Conservation (phyloP, 2,797 vertebrate genomes). For the Gobio occitaniae region DNA sequence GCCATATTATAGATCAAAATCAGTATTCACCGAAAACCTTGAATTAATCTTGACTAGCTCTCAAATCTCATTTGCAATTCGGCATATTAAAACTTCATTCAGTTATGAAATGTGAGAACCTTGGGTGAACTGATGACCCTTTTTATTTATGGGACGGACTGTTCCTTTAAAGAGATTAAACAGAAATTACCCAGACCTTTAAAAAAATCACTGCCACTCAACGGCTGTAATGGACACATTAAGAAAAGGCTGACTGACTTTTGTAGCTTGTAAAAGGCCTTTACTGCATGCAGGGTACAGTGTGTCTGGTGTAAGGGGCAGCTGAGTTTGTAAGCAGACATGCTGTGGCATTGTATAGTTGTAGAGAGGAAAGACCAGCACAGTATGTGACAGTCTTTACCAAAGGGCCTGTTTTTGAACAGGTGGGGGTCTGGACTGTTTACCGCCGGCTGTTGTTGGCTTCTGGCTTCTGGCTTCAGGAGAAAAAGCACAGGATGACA, state of each 20-base stretch:
- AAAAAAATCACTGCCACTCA: slow-evolving; percentile 21
- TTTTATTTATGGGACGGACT: neutral
- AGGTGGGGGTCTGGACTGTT: slow-evolving; percentile 57
- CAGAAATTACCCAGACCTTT: slow-evolving; percentile 19
- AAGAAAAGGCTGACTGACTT: neutral
- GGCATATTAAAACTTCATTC: neutral
- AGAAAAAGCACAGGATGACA: slow-evolving; percentile 57
- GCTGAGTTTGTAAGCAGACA: slow-evolving; percentile 28
- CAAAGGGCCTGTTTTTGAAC: slow-evolving; percentile 57
- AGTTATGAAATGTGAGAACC: neutral
- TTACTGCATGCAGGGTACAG: slow-evolving; percentile 25
- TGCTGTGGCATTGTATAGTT: slow-evolving; percentile 31
- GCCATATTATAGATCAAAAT: neutral
- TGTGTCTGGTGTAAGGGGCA: slow-evolving; percentile 18
- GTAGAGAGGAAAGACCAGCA: slow-evolving; percentile 41
- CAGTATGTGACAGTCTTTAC: slow-evolving; percentile 50
- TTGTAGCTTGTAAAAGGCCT: slow-evolving; percentile 31
- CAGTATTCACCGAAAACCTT: neutral
- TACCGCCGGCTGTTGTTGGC: slow-evolving; percentile 47
- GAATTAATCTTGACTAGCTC: neutral
- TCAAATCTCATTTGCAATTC: neutral
- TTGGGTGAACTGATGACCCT: neutral
- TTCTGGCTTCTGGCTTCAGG: slow-evolving; percentile 50
- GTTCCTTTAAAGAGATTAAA: slow-evolving; percentile 13
- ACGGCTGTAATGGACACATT: neutral